These are phyloP conservation scores for Macropodus opercularis DNA, from an alignment of 2,797 vertebrate species.

Conservation along the genomic window DNA sequence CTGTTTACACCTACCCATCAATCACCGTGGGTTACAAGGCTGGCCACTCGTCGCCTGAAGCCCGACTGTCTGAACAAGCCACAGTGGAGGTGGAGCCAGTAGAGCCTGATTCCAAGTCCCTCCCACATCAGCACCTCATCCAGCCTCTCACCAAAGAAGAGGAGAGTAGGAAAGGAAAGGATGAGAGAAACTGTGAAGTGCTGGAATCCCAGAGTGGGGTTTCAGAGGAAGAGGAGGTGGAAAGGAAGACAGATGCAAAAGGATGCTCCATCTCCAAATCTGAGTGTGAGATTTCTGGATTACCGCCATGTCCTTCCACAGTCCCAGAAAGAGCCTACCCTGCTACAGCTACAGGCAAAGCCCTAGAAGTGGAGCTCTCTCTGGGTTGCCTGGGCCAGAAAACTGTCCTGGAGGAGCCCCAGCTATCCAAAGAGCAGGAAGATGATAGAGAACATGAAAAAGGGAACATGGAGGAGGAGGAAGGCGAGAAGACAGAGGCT, in stretches of 20 bases:
- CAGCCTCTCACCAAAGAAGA: slow-evolving; percentile 51
- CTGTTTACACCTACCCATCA: slow-evolving; percentile 84
- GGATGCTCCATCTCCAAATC: slow-evolving; percentile 50
- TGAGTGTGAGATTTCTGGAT: slow-evolving; percentile 43
- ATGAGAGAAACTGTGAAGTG: slow-evolving; percentile 44
- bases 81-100: slow-evolving; percentile 87
- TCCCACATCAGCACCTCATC: slow-evolving; percentile 68
- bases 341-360: slow-evolving; percentile 46
- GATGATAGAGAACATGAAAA: slow-evolving; percentile 43
- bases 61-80: slow-evolving; percentile 83
- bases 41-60: slow-evolving; percentile 81
- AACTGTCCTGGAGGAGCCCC: slow-evolving; percentile 58
- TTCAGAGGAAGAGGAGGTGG: slow-evolving; percentile 45
- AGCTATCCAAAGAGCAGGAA: slow-evolving; percentile 57
- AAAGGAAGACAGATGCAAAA: slow-evolving; percentile 38
- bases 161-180: slow-evolving; percentile 58
- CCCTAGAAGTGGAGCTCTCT: slow-evolving; percentile 61
- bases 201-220: slow-evolving; percentile 51
- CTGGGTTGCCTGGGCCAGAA: slow-evolving; percentile 50
- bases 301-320: slow-evolving; percentile 50
- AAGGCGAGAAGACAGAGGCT: slow-evolving; percentile 32
- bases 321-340: slow-evolving; percentile 45
- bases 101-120: slow-evolving; percentile 81
- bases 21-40: slow-evolving; percentile 85
- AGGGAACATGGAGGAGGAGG: slow-evolving; percentile 44